Base-by-base conservation (phyloP, 2,888 invertebrate species). In the Dorcus hopei region DNA sequence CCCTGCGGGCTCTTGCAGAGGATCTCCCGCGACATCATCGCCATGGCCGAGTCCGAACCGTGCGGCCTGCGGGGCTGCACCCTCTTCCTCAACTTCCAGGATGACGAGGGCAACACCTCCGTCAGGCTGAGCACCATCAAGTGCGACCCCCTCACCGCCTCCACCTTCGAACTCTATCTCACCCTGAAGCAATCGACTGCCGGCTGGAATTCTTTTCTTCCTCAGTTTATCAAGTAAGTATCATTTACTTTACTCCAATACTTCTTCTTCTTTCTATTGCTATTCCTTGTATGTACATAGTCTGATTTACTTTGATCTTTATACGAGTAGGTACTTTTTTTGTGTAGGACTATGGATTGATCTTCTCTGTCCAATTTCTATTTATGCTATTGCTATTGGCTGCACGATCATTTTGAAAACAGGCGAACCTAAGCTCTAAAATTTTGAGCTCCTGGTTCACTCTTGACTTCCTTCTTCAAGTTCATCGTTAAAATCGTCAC, bases 31-130 rank as follows among this genome's bases (percentile, higher is more conserved):
- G 90, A 93, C 75, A 88, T 93, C 61, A 82, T 94, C 53, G 84
- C 86, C 57, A 87, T 92, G 81, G 91, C 95, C 1, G 93, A 93
- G 75, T 87, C 88, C 51, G 95, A 95, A 79, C 94, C 95, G 16
- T 95, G 93, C 79, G 95, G 95, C 50, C 85, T 94, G 52, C 82
- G 92, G 67, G 95, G 94, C 43, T 93, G 93, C 73, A 89, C 89
- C n/a, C 82, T 95, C 64, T 91, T 88, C 78, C 86, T 95, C 58
- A 89, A 90, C 78, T 90, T 93, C 71, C 90, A 92, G 76, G 87
- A 87, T 54, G 85, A 87, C 54, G 85, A 85, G 69, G 40, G 52
- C 9, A 41, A 55, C 5, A 79, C 82, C 64, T 82, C 83, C 76
- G 82, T 88, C 70, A 83, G 87, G 73, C 83, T 95, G 70, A 91